A percentile compares a stretch with the other conserved stretches of the same genome.
Evolutionary conservation across 2,113 vertebrate species (phyloP).

Genomic region (Glaucidium brasilianum): DNA sequence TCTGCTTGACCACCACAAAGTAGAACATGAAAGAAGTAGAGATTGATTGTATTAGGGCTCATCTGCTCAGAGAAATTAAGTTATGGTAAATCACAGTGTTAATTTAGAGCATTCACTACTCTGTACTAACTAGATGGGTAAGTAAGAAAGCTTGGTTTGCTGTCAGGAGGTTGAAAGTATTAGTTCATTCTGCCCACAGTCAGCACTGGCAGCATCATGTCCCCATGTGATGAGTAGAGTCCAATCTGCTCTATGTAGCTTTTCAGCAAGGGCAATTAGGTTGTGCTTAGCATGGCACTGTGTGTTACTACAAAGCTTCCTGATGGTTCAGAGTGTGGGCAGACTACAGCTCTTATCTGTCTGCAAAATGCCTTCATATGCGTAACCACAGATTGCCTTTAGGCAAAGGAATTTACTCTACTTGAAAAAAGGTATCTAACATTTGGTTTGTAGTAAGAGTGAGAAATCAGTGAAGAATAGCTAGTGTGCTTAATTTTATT

Average conservation of each 20-base stretch:
- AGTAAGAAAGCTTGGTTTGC: not conserved
- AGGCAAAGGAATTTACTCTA: not conserved
- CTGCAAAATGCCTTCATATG: not conserved
- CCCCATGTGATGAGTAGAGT: not conserved
- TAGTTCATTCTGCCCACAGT: not conserved
- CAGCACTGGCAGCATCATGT: not conserved
- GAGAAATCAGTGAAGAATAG: not conserved
- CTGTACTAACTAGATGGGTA: not conserved
- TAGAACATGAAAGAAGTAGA: not conserved
- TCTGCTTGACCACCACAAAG: not conserved
- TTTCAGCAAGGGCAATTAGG: not conserved
- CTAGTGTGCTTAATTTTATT: not conserved
- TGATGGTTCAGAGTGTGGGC: not conserved
- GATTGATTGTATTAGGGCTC: not conserved
- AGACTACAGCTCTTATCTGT: not conserved
- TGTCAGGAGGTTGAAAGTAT: not conserved
- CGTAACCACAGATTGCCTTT: not conserved
- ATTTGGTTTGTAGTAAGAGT: not conserved
- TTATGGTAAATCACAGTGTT: not conserved
- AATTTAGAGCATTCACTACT: not conserved
- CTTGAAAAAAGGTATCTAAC: not conserved
- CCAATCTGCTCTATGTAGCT: not conserved
- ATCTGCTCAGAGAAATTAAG: not conserved
- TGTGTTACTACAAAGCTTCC: not conserved
- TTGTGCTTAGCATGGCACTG: not conserved